Evolutionary conservation across 2,888 invertebrate genomes (phyloP), one percentile per base, ranked within the genome.

Genomic region (Callosobruchus maculatus): DNA sequence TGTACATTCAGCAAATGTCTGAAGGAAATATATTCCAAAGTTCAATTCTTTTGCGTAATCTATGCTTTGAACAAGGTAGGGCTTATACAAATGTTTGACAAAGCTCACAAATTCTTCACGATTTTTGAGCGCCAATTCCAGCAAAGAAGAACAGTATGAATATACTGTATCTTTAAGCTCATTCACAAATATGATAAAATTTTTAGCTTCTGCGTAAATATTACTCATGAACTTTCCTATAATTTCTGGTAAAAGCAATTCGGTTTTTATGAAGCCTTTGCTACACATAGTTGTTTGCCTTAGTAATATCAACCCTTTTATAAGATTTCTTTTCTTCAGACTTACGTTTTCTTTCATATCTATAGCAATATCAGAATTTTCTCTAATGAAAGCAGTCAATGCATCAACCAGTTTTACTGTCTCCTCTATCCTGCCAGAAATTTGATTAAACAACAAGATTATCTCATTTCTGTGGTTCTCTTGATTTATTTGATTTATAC

Each of bases 1-100:
- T 4, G 85, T 70, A 2, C 78, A 76, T 20, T 82, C 80, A 72
- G 81, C 81, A 75, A 86, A 86, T 22, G 76, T 81, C 22, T 78
- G 75, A 49, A 85, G 75, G 22, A 86, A 79, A 75, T 83, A 86
- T 20, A 77, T 72, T 5, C 85, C 85, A 73, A 82, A 81, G 30
- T 73, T 72, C 2, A 81, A 72, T 67, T 80, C 78, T 30, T 79
- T 76, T 9, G 79, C 76, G 30, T 76, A 78, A 22, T 84, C 81
- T 21, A 79, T 72, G 73, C 80, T 76, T 73, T 78, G 81, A 20
- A 84, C 80, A 66, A 71, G 22, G 72, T 77, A 76, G 0, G 71
- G 68, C 70, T 78, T 70, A 69, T 78, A 82, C 22, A 85, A 73
- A 72, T 78, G 79, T 3, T 80, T 73, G 20, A 82, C 70, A 5